Evolutionary conservation across 2,888 invertebrate genomes (phyloP), one percentile per base, ranked within the genome.

Genomic region (Itoplectis maculator): DNA sequence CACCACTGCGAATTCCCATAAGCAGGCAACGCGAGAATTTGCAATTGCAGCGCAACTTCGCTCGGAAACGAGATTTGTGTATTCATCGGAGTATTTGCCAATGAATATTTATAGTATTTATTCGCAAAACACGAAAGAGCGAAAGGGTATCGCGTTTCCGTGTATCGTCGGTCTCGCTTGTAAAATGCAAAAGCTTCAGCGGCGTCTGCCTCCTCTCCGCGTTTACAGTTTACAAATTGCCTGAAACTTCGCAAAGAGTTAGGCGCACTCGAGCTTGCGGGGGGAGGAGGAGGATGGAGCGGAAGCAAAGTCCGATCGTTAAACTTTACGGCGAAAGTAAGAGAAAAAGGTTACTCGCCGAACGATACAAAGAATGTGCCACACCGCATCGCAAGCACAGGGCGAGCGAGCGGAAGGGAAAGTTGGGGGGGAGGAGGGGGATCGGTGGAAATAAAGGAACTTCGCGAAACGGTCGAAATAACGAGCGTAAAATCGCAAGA

Each of bases 401-500:
- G n/a, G 35, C 59, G 37, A 47, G 63, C 15, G n/a, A 29, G 20
- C 5, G 47, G 11, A 35, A 29, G 0, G 18, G 11, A n/a, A 8
- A 49, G 70, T 42, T 42, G 15, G n/a, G n/a, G 20, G 42, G n/a
- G 29, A 15, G 42, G 56, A 23, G n/a, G n/a, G 20, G 42, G n/a
- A 45, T 23, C 56, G 56, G 18, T 29, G 56, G 56, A 56, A 37
- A 40, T 40, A 56, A 54, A 42, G 45, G n/a, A 70, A 15, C 40
- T 42, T 20, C 47, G n/a, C 49, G 59, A 72, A 72, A 72, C 66
- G 49, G 66, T 70, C 72, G 66, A 73, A 61, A 59, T 81, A 76
- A 76, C 72, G 76, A 81, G 81, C 9, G 66, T 66, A 66, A 76
- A 81, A 81, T 76, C 76, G 65, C 76, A 42, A 72, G 47, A 81